Evolutionary conservation across 2,113 vertebrate genomes (phyloP), one percentile per base, ranked within the genome.

Genomic region (Pterophyllum scalare): DNA sequence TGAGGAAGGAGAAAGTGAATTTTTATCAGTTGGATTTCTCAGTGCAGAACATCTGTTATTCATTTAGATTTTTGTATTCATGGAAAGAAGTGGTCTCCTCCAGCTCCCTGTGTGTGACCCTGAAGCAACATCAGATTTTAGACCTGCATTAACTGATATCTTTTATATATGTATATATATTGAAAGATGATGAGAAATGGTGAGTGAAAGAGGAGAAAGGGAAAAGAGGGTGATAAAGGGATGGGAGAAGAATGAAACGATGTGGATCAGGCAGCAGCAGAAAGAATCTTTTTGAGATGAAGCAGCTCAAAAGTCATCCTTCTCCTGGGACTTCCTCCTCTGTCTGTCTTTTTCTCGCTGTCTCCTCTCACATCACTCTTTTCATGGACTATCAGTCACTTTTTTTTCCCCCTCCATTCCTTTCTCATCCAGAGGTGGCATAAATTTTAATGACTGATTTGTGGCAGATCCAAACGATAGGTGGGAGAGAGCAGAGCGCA

Each of bases 391-490:
- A 77, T 84, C 80, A 17, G 24, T 70, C 82, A 65, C 38, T 35
- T 17, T 52, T 24, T 19, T 0, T n/a, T 62, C 62, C 33, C 62
- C 46, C 24, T 56, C 3, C 60, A 13, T 67, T 72, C 49, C 64
- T 62, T 61, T 85, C 70, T 82, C 62, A 31, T 85, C 33, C 77
- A 77, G 76, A 77, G 64, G 49, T 81, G 82, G 77, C 79, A 83
- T 89, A 75, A 38, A 93, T 91, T 86, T 81, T 80, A 86, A 79
- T 84, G 90, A 89, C 38, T 79, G 83, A 90, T 84, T 83, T 62
- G 72, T 77, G 76, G 59, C 58, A 20, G 79, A 76, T 87, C 79
- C 58, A 54, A 78, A 56, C 38, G 80, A 80, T 31, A 70, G 43
- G 38, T 75, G 28, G 54, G 62, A 61, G 22, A 19, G 17, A 77